Evolutionary conservation across 23 tunicate genomes (phyloP), one percentile per base, ranked within the genome.

Genomic region (Diplosoma virens): DNA sequence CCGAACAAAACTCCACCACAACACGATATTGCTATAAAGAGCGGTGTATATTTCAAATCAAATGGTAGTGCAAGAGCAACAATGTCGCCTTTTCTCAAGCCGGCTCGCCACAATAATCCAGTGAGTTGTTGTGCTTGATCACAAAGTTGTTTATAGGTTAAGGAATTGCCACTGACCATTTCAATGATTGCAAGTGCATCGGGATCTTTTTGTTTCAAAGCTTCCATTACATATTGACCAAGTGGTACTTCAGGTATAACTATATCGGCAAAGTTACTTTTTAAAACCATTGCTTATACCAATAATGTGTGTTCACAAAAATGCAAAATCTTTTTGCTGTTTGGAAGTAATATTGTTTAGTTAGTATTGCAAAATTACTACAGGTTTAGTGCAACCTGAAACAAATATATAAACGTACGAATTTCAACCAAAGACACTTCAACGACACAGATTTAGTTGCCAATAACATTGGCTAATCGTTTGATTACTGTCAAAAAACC

Each of bases 231-330:
- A 48, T 27, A 67, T 28, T 68, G 64, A 28, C 58, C 69, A 3
- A 80, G 29, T 71, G 84, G 54, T 9, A 68, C 47, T 47, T 80
- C 77, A 14, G 84, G 84, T 32, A 80, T 48, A 3, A 47, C 84
- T 18, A 80, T 29, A 48, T 80, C 84, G 29, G 84, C 77, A 67
- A 46, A 50, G 28, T 66, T 56, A 33, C 84, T 80, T 26, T 80
- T 50, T 35, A 46, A 71, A 26, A 80, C 77, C 84, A 67, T 80
- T 26, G n/a, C n/a, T n/a, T n/a, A n/a, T n/a, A n/a, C n/a, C n/a
- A n/a, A n/a, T n/a, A n/a, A n/a, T n/a, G n/a, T n/a, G n/a, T n/a
- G n/a, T n/a, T n/a, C n/a, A n/a, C n/a, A n/a, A n/a, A n/a, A n/a
- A n/a, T n/a, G 28, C n/a, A n/a, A n/a, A n/a, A n/a, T n/a, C n/a